Conservation (phyloP, 2,888 invertebrate species). For the Eurytoma adleriae region DNA sequence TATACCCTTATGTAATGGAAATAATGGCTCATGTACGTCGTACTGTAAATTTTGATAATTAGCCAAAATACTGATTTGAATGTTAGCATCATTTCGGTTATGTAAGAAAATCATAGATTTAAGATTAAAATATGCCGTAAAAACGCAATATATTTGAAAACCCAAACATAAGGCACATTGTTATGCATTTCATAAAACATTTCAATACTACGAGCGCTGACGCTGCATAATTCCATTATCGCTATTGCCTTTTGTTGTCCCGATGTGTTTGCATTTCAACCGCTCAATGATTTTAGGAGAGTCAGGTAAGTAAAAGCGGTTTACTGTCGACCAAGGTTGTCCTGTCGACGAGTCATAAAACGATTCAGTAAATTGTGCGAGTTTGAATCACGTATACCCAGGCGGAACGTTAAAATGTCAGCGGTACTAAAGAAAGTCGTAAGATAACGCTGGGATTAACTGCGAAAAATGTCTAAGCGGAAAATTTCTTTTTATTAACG, state of each 20-base stretch:
- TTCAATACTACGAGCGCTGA: neutral
- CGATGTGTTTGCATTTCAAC: too few species aligned
- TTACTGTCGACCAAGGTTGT: conserved; percentile 41
- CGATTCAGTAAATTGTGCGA: conserved; percentile 36
- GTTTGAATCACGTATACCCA: conserved; percentile 40
- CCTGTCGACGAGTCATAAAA: conserved; percentile 30
- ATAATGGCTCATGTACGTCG: too few species aligned
- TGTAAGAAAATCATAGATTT: too few species aligned
- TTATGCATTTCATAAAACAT: too few species aligned
- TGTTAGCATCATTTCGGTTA: too few species aligned
- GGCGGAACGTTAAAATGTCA: conserved; percentile 22
- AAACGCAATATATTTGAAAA: too few species aligned
- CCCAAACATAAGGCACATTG: too few species aligned
- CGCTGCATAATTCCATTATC: conserved; percentile 2
- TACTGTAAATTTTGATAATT: too few species aligned
- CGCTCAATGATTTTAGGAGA: conserved; percentile 32
- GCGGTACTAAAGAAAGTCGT: conserved; percentile 26
- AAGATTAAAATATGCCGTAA: too few species aligned
- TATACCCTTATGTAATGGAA: too few species aligned
- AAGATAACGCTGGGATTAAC: conserved; percentile 7
- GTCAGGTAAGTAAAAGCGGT: conserved; percentile 20
- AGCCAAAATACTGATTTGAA: too few species aligned
- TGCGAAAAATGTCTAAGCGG: conserved; percentile 10
- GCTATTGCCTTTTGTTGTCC: too few species aligned
- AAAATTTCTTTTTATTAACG: neutral